A percentile compares a stretch with the other conserved stretches of the same genome.
Conservation (phyloP, 2,888 invertebrate species). For the Orthonevra nobilis region DNA sequence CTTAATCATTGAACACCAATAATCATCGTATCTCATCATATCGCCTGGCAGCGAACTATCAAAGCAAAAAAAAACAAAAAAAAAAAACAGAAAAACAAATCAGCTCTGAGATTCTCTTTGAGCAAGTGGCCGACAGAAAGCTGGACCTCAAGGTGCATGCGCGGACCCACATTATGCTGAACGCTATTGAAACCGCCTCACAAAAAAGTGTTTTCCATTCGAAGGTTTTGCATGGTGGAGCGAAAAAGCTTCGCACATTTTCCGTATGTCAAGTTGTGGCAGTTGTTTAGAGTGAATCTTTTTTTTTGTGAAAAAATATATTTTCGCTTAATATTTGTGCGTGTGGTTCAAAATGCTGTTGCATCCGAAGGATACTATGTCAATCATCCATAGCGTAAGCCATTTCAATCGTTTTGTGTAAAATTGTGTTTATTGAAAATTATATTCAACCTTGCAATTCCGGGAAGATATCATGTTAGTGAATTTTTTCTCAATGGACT, state of each 20-base stretch:
- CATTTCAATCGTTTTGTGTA: slow-evolving; percentile 18
- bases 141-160: slow-evolving; percentile 51
- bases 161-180: slow-evolving; percentile 43
- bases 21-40: slow-evolving; percentile 13
- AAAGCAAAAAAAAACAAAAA: too few species aligned
- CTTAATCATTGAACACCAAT: slow-evolving; percentile 48
- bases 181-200: too few species aligned
- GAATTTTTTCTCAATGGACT: slow-evolving; percentile 35
- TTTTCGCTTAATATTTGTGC: slow-evolving; percentile 49
- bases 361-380: slow-evolving; percentile 51
- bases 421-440: slow-evolving; percentile 1
- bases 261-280: slow-evolving; percentile 52
- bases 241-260: slow-evolving; percentile 56
- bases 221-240: slow-evolving; percentile 23
- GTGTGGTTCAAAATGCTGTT: slow-evolving; percentile 58
- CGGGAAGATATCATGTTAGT: background rate
- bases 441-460: background rate
- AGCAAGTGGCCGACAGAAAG: slow-evolving; percentile 41
- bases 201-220: slow-evolving; percentile 12
- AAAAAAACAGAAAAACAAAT: too few species aligned
- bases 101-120: slow-evolving; percentile 39
- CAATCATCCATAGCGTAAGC: slow-evolving; percentile 51
- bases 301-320: slow-evolving; percentile 34
- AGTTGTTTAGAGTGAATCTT: slow-evolving; percentile 57
- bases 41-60: slow-evolving; percentile 47